Evolutionary conservation across 2,888 invertebrate genomes (phyloP), one percentile per base, ranked within the genome.

Genomic region (Drosophila diplacantha): DNA sequence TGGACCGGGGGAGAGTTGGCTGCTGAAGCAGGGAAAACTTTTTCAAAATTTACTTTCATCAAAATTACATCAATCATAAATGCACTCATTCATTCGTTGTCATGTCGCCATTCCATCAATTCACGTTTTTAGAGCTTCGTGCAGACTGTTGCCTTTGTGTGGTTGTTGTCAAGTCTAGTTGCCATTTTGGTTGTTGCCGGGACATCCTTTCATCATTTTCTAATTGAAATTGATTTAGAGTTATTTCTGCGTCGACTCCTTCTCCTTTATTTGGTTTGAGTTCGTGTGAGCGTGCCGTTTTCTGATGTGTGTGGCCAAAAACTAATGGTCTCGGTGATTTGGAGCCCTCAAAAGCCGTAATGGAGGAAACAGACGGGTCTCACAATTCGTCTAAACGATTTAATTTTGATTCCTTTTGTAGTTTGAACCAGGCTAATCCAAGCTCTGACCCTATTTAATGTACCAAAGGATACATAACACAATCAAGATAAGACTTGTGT

Each of bases 51-150:
- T 81, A 72, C 72, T 81, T 81, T 83, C 76, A 74, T 81, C 76
- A 81, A 81, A 80, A 81, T 74, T 72, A 74, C 83, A 79, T 80
- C 83, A 83, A 80, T 80, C 83, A 81, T 82, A 77, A 80, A 72
- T 83, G 79, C 81, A 83, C 81, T 82, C 69, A 73, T 73, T 80
- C 74, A 64, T 54, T 34, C 44, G 65, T 51, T 61, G 60, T 65
- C 65, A 71, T 52, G 58, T 57, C 47, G 44, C 39, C 49, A 75
- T 78, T 75, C 65, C 71, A 81, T 78, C 73, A 71, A 64, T 73
- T 75, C 60, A 63, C 73, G 78, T 74, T 81, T 79, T 54, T 80
- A 73, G 57, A 60, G 83, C 79, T 80, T 80, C 81, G 50, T 61
- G 39, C 47, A 29, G 44, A 44, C 38, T 3, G 31, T 29, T 61